Evolutionary conservation across 2,113 vertebrate genomes (phyloP), one percentile per base, ranked within the genome.

Genomic region (Morone saxatilis): DNA sequence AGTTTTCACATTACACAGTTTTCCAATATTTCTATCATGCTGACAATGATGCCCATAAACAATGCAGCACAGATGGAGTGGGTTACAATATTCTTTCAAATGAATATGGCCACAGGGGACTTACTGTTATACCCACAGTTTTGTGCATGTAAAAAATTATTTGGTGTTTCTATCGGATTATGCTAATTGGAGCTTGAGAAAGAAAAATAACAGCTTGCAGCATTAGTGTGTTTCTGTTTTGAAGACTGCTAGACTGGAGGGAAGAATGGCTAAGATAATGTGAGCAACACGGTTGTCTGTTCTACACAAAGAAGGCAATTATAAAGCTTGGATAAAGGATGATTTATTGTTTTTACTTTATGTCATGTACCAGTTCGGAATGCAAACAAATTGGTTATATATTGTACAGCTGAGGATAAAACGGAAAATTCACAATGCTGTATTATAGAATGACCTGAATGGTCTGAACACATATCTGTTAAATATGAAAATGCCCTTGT

Each of bases 121-220:
- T 14, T 13, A 22, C 8, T 25, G 6, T 56, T 19, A 31, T 56
- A 47, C n/a, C 14, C 51, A 67, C 7, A 47, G 25, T 50, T 50
- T 40, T 4, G 3, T 0, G 4, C 4, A 20, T 70, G 31, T 25
- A 9, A 43, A 22, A 22, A 19, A 16, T 56, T 22, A 17, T 59
- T 59, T 45, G 0, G 0, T 14, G 63, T 63, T n/a, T 36, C 51
- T 4, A 17, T 7, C 1, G 0, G 50, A 47, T 65, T 57, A 80
- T 41, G 48, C 60, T 48, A 73, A 65, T 48, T 72, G 25, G 41
- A 65, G 20, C 19, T 61, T 70, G 14, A 70, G 20, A 22, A 61
- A 51, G 40, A 78, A 48, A 14, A 41, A 31, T 31, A 31, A 31
- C n/a, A 19, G 48, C 57, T 81, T 50, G 16, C 40, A 40, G 78